A percentile compares a stretch with the other conserved stretches of the same genome.
These are phyloP conservation scores for Neoscelio sp. DNA, from an alignment of 2,888 invertebrate species.

Conservation along the genomic window DNA sequence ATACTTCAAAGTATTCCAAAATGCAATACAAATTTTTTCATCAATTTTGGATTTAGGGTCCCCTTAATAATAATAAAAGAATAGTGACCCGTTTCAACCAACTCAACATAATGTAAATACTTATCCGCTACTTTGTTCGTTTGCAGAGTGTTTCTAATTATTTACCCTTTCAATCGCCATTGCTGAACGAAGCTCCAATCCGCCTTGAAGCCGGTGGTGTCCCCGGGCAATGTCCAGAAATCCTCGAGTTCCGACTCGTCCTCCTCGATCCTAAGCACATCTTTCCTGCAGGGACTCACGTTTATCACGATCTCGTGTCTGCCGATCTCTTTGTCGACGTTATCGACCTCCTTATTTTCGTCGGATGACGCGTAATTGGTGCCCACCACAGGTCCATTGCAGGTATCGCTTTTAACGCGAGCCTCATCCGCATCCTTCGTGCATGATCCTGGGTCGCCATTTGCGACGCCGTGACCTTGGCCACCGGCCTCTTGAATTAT, in stretches of 20 bases:
- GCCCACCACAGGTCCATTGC: conserved; percentile 21
- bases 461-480: conserved; percentile 59
- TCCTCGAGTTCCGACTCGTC: conserved; percentile 80
- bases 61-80: too few relatives aligned
- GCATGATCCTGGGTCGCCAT: conserved; percentile 7
- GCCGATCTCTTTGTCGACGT: conserved; percentile 42
- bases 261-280: conserved; percentile 80
- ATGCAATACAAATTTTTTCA: too few relatives aligned
- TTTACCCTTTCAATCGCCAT: conserved; percentile 87
- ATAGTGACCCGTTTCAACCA: too few relatives aligned
- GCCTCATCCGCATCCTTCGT: conserved; percentile 8
- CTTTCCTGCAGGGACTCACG: conserved; percentile 83
- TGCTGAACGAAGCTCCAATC: conserved; percentile 91
- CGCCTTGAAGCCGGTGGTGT: conserved; percentile 84
- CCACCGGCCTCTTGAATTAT: conserved; percentile 53
- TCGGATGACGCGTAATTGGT: conserved; percentile 26
- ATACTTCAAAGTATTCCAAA: too few relatives aligned
- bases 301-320: conserved; percentile 85
- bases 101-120: too few relatives aligned
- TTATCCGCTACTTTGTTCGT: too few relatives aligned
- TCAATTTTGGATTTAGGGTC: too few relatives aligned
- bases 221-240: conserved; percentile 82
- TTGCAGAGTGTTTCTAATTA: conserved; percentile 20
- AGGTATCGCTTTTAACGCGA: not conserved
- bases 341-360: conserved; percentile 59